A percentile compares a stretch with the other conserved stretches of the same genome.
phyloP scores from a whole-genome alignment of 2,888 invertebrate species.

The Palloptera scutellata region DNA sequence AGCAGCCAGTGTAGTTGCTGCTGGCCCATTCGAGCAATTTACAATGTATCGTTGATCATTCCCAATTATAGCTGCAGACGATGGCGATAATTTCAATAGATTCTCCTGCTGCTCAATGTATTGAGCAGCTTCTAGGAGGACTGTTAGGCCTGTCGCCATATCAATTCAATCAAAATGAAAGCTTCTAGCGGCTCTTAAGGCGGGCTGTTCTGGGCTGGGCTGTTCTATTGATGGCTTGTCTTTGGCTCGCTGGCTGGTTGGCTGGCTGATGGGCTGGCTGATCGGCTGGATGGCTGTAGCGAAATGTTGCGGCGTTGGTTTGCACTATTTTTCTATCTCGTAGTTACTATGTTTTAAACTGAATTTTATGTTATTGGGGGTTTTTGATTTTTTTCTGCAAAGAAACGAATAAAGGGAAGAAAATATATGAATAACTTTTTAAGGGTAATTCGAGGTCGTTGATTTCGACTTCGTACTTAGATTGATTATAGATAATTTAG shows the following conservation, averaged over 20 bases:
- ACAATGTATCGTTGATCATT: slow-evolving; percentile 37
- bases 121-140: slow-evolving; percentile 60
- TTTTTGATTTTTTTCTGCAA: no score
- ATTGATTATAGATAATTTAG: no score
- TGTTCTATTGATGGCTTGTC: neutral
- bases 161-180: slow-evolving; percentile 40
- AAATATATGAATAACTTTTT: no score
- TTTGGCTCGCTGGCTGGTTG: slow-evolving; percentile 4
- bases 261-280: neutral
- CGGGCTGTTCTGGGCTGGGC: no score
- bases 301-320: slow-evolving; percentile 1
- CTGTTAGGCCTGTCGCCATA: slow-evolving; percentile 56
- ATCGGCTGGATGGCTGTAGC: neutral
- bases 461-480: no score
- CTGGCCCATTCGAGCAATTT: slow-evolving; percentile 34
- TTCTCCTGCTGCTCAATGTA: slow-evolving; percentile 61
- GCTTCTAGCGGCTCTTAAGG: slow-evolving; percentile 34
- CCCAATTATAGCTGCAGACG: slow-evolving; percentile 19
- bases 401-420: no score
- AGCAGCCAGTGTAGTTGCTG: slow-evolving; percentile 32
- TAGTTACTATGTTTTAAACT: no score
- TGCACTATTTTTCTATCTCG: neutral
- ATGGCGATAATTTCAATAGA: slow-evolving; percentile 47
- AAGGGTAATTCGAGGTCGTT: no score
- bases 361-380: no score